Conservation (phyloP, 2,888 invertebrate species). For the Aphodius sticticus region DNA sequence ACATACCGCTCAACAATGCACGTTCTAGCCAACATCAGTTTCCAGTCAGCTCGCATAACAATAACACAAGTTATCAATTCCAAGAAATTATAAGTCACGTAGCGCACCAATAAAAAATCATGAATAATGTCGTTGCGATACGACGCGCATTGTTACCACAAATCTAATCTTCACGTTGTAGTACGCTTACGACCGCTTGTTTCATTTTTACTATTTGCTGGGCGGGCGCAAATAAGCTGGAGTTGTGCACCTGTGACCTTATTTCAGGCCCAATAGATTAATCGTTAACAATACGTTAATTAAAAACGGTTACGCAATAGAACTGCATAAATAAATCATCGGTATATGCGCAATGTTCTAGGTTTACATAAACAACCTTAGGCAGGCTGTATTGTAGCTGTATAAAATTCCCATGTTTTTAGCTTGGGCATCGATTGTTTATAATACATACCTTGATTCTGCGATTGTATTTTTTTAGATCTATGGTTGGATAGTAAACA, state of each 20-base stretch:
- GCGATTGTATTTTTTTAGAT: neutral
- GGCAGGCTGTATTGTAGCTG: neutral
- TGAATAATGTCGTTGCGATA: neutral
- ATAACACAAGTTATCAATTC: neutral
- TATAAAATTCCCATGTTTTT: neutral
- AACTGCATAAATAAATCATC: slow-evolving; percentile 4
- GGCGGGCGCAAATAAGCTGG: neutral
- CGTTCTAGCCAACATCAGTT: neutral
- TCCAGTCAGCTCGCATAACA: neutral
- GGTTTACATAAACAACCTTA: neutral
- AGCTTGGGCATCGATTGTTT: neutral
- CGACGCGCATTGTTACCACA: slow-evolving; percentile 4
- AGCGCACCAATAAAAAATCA: neutral
- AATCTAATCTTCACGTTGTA: neutral
- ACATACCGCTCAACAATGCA: neutral
- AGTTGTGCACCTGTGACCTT: neutral
- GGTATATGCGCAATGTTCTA: neutral
- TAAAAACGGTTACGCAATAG: neutral
- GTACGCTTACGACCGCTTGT: neutral
- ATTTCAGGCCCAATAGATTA: neutral
- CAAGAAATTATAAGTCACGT: neutral
- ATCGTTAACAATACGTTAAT: neutral
- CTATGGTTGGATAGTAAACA: neutral
- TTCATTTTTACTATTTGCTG: neutral
- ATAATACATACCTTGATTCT: neutral